phyloP scores from a whole-genome alignment of 2,888 invertebrate genomes.

The Rhyacophila evoluta region DNA sequence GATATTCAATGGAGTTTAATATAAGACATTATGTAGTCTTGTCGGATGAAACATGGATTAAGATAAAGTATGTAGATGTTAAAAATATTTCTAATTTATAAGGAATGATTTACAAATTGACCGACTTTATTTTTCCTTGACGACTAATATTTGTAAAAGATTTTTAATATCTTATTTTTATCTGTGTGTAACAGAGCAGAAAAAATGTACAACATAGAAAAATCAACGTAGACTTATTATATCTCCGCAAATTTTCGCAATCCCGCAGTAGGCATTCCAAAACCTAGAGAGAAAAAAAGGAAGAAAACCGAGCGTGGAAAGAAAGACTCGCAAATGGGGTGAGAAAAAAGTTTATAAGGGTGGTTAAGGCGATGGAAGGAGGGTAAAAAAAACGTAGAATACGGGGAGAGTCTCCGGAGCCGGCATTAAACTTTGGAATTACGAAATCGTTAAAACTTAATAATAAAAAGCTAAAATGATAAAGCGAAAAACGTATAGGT shows the following conservation, averaged over 20 bases:
- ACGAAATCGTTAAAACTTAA: constrained; percentile 56
- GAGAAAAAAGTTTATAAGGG: constrained; percentile 40
- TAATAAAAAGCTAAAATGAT: constrained; percentile 55
- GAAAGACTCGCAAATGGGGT: constrained; percentile 38
- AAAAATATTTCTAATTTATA: too few species aligned
- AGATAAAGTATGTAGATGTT: too few species aligned
- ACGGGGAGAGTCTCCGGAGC: constrained; percentile 47
- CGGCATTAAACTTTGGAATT: constrained; percentile 55
- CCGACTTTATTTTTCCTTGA: too few species aligned
- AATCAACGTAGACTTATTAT: background rate
- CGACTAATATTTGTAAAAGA: too few species aligned
- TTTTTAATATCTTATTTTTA: too few species aligned
- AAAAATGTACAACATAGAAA: background rate
- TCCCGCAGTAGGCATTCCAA: constrained; percentile 21
- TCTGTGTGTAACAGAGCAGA: too few species aligned
- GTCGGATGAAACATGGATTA: too few species aligned
- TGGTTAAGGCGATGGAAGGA: too few species aligned
- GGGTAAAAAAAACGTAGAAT: constrained; percentile 41
- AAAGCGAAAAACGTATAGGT: constrained; percentile 35
- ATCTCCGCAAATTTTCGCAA: background rate
- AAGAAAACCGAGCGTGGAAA: constrained; percentile 17
- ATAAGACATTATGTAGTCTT: too few species aligned
- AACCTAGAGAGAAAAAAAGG: constrained; percentile 10
- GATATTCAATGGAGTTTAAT: too few species aligned
- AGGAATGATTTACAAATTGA: too few species aligned